Evolutionary conservation across 1,140 invertebrate genomes (phyloP).

Genomic region (Drosophila willistoni): DNA sequence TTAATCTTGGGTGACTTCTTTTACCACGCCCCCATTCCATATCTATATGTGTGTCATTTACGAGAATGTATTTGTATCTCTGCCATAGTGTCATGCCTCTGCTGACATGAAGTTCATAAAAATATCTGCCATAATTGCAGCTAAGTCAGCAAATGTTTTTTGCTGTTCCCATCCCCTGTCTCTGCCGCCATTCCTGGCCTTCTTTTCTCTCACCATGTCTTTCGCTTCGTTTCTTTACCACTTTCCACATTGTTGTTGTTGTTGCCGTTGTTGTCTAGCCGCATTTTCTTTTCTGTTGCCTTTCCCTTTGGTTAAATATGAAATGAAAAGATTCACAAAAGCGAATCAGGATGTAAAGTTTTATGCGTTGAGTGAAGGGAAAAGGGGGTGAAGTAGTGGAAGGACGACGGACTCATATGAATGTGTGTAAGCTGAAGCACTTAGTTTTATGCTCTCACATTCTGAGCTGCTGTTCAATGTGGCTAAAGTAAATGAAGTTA

Average conservation of each 20-base stretch:
- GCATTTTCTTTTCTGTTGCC: slow-evolving; percentile 51
- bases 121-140: slow-evolving; percentile 60
- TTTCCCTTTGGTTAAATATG: slow-evolving; percentile 54
- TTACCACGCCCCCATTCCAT: neutral
- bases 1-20: slow-evolving; percentile 1
- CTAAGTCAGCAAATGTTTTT: slow-evolving; percentile 46
- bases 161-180: slow-evolving; percentile 3
- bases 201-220: neutral
- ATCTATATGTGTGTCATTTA: slow-evolving; percentile 6
- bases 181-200: neutral
- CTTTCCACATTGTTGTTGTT: slow-evolving; percentile 23
- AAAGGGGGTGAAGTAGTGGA: neutral
- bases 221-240: slow-evolving; percentile 22
- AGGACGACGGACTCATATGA: slow-evolving; percentile 13
- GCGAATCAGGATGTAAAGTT: slow-evolving; percentile 37
- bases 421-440: slow-evolving; percentile 48
- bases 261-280: slow-evolving; percentile 23
- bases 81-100: slow-evolving; percentile 18
- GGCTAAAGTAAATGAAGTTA: slow-evolving; percentile 39
- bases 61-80: slow-evolving; percentile 22
- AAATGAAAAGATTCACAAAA: slow-evolving; percentile 68
- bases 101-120: slow-evolving; percentile 69
- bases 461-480: slow-evolving; percentile 56
- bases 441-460: slow-evolving; percentile 58
- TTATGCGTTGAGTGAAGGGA: slow-evolving; percentile 4